Evolutionary conservation across 2,113 vertebrate genomes (phyloP).

Genomic region (Paracanthobrama guichenoti): DNA sequence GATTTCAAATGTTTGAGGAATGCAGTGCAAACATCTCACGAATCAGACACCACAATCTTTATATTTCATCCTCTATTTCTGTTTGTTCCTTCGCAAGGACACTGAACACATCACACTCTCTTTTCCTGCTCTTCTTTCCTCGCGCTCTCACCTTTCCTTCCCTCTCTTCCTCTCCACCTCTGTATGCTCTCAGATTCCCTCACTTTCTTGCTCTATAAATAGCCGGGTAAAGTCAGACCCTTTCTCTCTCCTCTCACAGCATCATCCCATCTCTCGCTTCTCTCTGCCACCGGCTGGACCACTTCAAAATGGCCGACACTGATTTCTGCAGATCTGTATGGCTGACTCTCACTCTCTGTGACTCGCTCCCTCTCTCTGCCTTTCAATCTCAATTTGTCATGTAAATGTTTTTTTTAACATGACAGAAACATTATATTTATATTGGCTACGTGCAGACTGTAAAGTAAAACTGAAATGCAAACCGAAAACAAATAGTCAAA

Average conservation of each 20-base stretch:
- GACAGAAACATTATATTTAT: background rate
- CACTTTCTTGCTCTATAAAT: slow-evolving; percentile 32
- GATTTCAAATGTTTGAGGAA: slow-evolving; percentile 9
- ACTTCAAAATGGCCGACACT: slow-evolving; percentile 29
- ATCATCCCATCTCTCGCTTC: background rate
- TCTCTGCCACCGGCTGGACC: slow-evolving; percentile 15
- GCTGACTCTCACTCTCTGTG: background rate
- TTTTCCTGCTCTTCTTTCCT: background rate
- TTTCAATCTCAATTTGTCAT: background rate
- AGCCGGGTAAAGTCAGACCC: slow-evolving; percentile 2
- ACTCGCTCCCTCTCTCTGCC: background rate
- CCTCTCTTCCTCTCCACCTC: background rate
- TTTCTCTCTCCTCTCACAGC: slow-evolving; percentile 16
- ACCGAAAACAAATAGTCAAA: background rate
- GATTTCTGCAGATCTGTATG: background rate
- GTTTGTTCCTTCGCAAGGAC: background rate
- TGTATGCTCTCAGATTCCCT: background rate
- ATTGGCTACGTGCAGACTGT: background rate
- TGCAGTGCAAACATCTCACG: background rate
- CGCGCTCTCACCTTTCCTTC: background rate
- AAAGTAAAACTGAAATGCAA: background rate
- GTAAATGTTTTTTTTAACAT: background rate
- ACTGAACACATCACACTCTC: background rate
- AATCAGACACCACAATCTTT: background rate
- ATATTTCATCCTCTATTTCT: background rate